Evolutionary conservation across 1,140 invertebrate species (phyloP).

Genomic region (Coelopa frigida): DNA sequence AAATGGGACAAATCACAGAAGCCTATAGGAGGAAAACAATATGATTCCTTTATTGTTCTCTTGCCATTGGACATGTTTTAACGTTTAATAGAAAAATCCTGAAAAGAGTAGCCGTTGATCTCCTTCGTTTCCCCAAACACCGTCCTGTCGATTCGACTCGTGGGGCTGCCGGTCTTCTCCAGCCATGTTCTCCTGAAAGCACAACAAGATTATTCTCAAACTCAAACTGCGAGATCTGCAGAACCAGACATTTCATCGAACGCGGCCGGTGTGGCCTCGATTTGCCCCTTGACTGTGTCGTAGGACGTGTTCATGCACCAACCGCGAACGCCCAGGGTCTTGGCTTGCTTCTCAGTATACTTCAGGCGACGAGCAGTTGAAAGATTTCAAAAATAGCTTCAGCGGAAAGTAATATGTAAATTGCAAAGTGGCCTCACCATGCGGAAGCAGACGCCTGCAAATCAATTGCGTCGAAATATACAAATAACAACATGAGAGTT

Average conservation of each 20-base stretch:
- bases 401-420: too few relatives aligned
- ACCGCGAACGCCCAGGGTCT: conserved; percentile 52
- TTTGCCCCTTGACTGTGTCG: conserved; percentile 56
- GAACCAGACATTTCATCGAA: conserved; percentile 55
- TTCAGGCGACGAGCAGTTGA: conserved; percentile 26
- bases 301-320: conserved; percentile 61
- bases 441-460: conserved; percentile 13
- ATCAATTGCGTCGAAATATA: not conserved
- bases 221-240: not conserved
- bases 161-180: conserved; percentile 53
- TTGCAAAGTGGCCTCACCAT: conserved; percentile 9
- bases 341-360: conserved; percentile 55
- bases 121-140: conserved; percentile 48
- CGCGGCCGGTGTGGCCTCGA: conserved; percentile 53
- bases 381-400: not conserved
- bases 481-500: not conserved
- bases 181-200: conserved; percentile 58
- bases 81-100: conserved; percentile 32
- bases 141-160: conserved; percentile 53
- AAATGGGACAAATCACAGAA: too few relatives aligned
- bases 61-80: conserved; percentile 5
- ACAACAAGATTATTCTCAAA: too few relatives aligned
- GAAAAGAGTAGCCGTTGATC: conserved; percentile 30
- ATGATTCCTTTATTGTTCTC: too few relatives aligned
- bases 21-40: too few relatives aligned